Base-by-base conservation (phyloP, 2,113 vertebrate genomes). In the Cyanoramphus novaezelandiae region DNA sequence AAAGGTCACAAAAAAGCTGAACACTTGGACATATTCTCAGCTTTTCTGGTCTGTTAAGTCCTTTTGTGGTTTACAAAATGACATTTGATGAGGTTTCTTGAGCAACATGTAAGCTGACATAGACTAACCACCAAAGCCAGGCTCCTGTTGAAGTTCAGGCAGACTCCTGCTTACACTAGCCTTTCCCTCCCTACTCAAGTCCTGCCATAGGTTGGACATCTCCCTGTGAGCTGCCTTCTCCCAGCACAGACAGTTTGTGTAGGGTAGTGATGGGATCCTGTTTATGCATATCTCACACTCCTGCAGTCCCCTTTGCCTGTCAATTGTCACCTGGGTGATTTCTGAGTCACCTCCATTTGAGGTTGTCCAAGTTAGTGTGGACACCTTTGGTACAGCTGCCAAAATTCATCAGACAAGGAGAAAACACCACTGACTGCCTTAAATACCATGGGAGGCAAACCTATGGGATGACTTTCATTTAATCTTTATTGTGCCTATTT, bases 211-310 rank as follows among this genome's bases (percentile, higher is more conserved):
- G 2, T 0, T 67, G 41, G n/a, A 29, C 13, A 13, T 35, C 12
- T 75, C n/a, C 23, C 49, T 55, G 23, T 3, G 23, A 81, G n/a
- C 33, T 87, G 39, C 44, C 5, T 18, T 23, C 13, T 69, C 11
- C 46, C 8, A 39, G 33, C 33, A 63, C n/a, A 16, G 57, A 8
- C 7, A 10, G 10, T 29, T 47, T 39, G 19, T 13, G 10, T 13
- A n/a, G 35, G 35, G 10, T 59, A 69, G 64, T 29, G 2, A 3
- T 0, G 0, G 28, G 37, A 29, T 55, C 33, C 11, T 5, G 1
- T n/a, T n/a, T 78, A 17, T 28, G 15, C 21, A 13, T 2, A 0
- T 49, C 46, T 87, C 18, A 24, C 9, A 23, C 3, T 39, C 12
- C 52, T 41, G 23, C 9, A 68, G 37, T 53, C 18, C 25, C 25